These are phyloP conservation scores for Coturnix japonica DNA, from an alignment of 2,113 vertebrate genomes.

Conservation along the genomic window DNA sequence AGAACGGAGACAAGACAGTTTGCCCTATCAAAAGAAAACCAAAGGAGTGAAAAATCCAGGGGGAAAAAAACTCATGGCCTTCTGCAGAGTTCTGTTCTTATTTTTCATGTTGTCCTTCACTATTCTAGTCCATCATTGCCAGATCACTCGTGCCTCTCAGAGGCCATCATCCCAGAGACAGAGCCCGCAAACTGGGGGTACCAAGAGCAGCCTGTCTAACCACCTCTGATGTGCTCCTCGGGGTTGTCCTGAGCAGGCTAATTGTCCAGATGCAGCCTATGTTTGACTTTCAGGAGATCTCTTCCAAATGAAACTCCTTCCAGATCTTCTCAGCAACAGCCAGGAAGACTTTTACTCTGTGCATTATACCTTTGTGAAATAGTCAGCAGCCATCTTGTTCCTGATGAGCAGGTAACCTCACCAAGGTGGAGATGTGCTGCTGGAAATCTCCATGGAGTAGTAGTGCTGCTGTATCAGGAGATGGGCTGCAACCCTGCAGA, in stretches of 20 bases:
- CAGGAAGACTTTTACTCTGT: background rate
- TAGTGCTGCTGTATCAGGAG: background rate
- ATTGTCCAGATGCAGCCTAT: background rate
- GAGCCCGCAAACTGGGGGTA: background rate
- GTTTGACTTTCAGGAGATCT: background rate
- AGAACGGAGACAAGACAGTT: background rate
- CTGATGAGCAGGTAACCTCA: background rate
- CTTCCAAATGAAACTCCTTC: background rate
- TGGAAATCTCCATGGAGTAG: background rate
- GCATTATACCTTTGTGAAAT: background rate
- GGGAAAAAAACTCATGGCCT: background rate
- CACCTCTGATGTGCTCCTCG: background rate
- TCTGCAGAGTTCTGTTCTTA: background rate
- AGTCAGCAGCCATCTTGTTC: background rate
- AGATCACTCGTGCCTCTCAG: background rate
- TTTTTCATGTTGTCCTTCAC: background rate
- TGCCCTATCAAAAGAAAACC: background rate
- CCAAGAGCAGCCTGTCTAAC: background rate
- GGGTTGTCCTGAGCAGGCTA: background rate
- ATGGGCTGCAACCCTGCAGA: background rate
- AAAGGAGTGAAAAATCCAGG: background rate
- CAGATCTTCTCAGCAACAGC: background rate
- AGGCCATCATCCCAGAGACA: rapidly evolving
- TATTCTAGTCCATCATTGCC: background rate
- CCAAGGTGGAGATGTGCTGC: background rate